phyloP scores from a whole-genome alignment of 2,113 vertebrate genomes.

The Tragelaphus buxtoni region DNA sequence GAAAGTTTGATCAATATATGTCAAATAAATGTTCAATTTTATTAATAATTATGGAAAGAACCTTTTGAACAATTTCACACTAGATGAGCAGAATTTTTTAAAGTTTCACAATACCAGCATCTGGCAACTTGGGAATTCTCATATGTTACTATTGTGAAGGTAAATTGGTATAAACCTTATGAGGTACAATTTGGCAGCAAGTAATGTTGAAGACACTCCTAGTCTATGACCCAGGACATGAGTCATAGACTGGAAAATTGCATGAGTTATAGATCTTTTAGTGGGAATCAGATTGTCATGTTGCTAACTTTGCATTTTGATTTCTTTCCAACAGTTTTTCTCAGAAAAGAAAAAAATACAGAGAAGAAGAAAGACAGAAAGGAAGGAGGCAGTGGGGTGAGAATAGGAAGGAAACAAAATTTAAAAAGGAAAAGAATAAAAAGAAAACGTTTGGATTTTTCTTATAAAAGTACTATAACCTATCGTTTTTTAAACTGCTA shows the following conservation, averaged over 20 bases:
- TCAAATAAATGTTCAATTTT: not conserved
- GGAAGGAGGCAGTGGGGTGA: not conserved
- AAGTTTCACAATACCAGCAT: not conserved
- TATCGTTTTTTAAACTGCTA: not conserved
- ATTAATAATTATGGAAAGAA: not conserved
- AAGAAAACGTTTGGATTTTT: not conserved
- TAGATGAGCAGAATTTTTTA: not conserved
- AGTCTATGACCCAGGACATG: not conserved
- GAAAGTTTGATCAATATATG: not conserved
- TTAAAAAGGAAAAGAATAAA: not conserved
- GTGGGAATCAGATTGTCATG: not conserved
- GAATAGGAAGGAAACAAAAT: not conserved
- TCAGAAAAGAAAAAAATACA: not conserved
- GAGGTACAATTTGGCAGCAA: not conserved
- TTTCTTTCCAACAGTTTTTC: constrained; percentile 9
- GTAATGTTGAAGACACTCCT: not conserved
- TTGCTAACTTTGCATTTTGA: not conserved
- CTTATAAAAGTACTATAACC: not conserved
- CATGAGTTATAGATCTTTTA: not conserved
- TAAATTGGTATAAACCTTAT: not conserved
- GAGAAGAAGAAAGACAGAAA: not conserved
- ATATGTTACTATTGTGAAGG: not conserved
- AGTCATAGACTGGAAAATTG: not conserved
- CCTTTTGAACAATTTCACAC: not conserved
- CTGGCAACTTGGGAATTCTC: not conserved